A percentile compares a stretch with the other conserved stretches of the same genome.
Evolutionary conservation across 2,888 invertebrate genomes (phyloP).

Genomic region (Cheilosia variabilis): DNA sequence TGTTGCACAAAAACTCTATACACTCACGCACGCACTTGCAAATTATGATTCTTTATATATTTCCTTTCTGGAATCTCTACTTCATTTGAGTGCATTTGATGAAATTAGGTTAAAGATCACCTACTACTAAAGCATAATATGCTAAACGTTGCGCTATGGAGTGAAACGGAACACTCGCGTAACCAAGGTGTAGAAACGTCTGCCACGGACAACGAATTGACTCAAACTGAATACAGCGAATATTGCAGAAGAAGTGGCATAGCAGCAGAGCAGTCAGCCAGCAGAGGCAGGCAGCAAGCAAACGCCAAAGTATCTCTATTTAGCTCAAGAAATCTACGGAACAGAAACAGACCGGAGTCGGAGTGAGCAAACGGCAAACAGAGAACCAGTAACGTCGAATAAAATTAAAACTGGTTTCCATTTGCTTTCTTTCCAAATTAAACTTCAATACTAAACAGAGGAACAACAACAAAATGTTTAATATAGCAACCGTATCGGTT

Average conservation of each 20-base stretch:
- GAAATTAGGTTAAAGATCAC: conserved; percentile 75
- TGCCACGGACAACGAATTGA: conserved; percentile 50
- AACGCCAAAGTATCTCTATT: conserved; percentile 48
- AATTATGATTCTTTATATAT: conserved; percentile 19
- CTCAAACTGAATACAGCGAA: conserved; percentile 56
- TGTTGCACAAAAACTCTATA: conserved; percentile 12
- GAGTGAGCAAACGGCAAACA: conserved; percentile 27
- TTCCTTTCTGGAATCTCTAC: conserved; percentile 48
- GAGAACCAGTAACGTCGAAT: conserved; percentile 59
- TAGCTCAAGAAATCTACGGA: conserved; percentile 61
- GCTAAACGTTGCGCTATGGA: conserved; percentile 12
- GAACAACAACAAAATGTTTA: conserved; percentile 49
- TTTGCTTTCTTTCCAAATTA: conserved; percentile 70
- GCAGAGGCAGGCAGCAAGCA: background rate
- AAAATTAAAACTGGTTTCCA: conserved; percentile 71
- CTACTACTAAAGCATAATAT: conserved; percentile 23
- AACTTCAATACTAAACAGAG: conserved; percentile 50
- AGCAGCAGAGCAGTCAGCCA: background rate
- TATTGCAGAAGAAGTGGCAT: conserved; percentile 47
- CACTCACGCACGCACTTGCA: conserved; percentile 27
- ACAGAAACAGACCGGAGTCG: conserved; percentile 16
- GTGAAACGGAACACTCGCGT: conserved; percentile 28
- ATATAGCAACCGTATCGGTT: conserved; percentile 38
- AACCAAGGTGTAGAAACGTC: conserved; percentile 19
- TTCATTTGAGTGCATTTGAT: conserved; percentile 45